These are phyloP conservation scores for Agrenia bidenticulata DNA, from an alignment of 2,888 invertebrate genomes.

Conservation along the genomic window DNA sequence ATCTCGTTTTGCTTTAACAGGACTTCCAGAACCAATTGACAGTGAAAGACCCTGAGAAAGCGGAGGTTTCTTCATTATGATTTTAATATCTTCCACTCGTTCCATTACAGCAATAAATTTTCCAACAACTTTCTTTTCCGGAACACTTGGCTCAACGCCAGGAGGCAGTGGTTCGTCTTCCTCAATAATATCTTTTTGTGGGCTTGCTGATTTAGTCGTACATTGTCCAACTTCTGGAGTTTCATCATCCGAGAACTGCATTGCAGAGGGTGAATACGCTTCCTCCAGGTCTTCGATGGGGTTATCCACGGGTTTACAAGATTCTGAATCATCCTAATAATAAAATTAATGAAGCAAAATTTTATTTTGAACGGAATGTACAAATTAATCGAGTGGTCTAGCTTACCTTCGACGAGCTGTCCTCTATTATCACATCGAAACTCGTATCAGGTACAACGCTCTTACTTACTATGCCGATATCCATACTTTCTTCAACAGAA, in stretches of 20 bases:
- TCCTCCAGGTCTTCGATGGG: slow-evolving; percentile 30
- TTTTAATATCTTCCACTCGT: slow-evolving; percentile 16
- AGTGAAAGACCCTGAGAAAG: neutral
- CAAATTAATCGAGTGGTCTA: neutral
- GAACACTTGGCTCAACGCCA: neutral
- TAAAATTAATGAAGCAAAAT: neutral
- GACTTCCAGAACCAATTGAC: neutral
- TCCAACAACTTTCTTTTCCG: neutral
- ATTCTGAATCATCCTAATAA: neutral
- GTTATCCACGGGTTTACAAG: neutral
- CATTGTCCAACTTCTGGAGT: neutral
- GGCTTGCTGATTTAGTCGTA: neutral
- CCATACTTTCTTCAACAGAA: neutral
- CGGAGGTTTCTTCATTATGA: slow-evolving; percentile 24
- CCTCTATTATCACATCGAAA: neutral
- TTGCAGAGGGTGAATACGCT: slow-evolving; percentile 47
- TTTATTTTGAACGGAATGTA: neutral
- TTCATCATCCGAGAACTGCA: slow-evolving; percentile 42
- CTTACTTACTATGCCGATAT: neutral
- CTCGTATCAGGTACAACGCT: neutral
- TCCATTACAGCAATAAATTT: no score
- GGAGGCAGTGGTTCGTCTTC: neutral
- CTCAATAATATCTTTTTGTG: neutral
- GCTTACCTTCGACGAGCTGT: slow-evolving; percentile 14
- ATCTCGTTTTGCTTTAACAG: neutral